Conservation (phyloP, 2,797 vertebrate species). For the Selene dorsalis region DNA sequence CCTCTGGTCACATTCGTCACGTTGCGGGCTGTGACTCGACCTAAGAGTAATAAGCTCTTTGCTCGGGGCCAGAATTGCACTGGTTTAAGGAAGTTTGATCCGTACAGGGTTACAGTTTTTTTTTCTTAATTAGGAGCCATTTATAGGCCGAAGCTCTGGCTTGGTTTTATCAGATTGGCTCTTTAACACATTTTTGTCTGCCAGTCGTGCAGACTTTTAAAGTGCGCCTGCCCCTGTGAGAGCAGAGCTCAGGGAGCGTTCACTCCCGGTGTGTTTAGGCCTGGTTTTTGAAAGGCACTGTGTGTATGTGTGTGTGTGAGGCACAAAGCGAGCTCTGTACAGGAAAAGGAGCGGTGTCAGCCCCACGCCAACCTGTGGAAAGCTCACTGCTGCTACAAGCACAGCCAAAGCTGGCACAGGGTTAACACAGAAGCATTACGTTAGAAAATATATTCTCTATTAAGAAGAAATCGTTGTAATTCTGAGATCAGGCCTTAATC, state of each 20-base stretch:
- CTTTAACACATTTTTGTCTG: conserved; percentile 64
- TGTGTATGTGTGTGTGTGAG: conserved; percentile 66
- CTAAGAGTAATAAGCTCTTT: conserved; percentile 63
- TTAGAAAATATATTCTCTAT: conserved; percentile 4
- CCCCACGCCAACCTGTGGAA: conserved; percentile 69
- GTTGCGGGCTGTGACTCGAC: conserved; percentile 47
- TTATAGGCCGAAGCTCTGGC: conserved; percentile 50
- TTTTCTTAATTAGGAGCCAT: conserved; percentile 61
- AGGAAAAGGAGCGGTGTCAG: conserved; percentile 68
- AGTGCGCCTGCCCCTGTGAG: conserved; percentile 28
- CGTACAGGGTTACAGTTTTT: conserved; percentile 49
- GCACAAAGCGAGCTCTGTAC: conserved; percentile 85
- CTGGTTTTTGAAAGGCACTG: conserved; percentile 70
- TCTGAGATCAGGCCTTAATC: conserved; percentile 28
- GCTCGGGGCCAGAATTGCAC: conserved; percentile 38
- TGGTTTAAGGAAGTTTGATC: conserved; percentile 46
- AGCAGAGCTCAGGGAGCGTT: conserved; percentile 28
- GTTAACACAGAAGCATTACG: conserved; percentile 11
- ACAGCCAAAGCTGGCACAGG: conserved; percentile 46
- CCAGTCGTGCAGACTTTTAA: conserved; percentile 52
- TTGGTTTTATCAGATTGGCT: conserved; percentile 72
- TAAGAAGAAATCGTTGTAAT: conserved; percentile 16
- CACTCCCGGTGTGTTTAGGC: conserved; percentile 40
- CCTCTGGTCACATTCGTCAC: conserved; percentile 58
- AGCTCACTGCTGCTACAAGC: conserved; percentile 32